Evolutionary conservation across 2,113 vertebrate genomes (phyloP).

Genomic region (Candoia aspera): DNA sequence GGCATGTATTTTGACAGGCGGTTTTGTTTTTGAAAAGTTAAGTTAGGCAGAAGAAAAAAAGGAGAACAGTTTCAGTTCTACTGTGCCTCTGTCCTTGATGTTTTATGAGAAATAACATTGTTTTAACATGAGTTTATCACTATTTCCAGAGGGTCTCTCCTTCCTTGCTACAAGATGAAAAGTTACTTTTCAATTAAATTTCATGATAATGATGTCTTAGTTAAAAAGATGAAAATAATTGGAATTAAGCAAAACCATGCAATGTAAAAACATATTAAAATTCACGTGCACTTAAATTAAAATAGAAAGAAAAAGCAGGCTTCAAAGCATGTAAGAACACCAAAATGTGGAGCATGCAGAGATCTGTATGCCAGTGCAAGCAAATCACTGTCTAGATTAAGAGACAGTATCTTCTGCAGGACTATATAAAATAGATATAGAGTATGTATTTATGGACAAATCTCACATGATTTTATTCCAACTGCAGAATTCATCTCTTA

Average conservation of each 20-base stretch:
- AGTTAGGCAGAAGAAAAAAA: background rate
- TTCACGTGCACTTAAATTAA: conserved; percentile 17
- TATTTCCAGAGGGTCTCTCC: conserved; percentile 13
- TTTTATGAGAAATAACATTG: conserved; percentile 6
- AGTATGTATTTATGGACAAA: conserved; percentile 2
- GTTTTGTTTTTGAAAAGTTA: conserved; percentile 27
- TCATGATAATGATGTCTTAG: conserved; percentile 31
- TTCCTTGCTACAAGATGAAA: conserved; percentile 25
- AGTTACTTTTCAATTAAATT: conserved; percentile 27
- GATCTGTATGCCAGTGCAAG: conserved; percentile 35
- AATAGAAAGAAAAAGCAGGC: conserved; percentile 25
- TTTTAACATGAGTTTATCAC: background rate
- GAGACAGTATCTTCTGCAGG: conserved; percentile 73
- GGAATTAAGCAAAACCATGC: conserved; percentile 60
- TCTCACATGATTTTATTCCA: background rate
- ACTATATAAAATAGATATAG: conserved; percentile 44
- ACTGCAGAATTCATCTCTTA: background rate
- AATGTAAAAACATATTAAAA: conserved; percentile 32
- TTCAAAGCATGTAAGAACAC: conserved; percentile 31
- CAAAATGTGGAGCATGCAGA: conserved; percentile 44
- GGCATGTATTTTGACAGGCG: background rate
- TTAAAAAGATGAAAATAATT: conserved; percentile 30
- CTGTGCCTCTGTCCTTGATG: conserved; percentile 15
- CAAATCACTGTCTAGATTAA: conserved; percentile 24
- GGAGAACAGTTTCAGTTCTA: background rate